These are phyloP conservation scores for Mycalesis mineus DNA, from an alignment of 2,888 invertebrate genomes.

Conservation along the genomic window DNA sequence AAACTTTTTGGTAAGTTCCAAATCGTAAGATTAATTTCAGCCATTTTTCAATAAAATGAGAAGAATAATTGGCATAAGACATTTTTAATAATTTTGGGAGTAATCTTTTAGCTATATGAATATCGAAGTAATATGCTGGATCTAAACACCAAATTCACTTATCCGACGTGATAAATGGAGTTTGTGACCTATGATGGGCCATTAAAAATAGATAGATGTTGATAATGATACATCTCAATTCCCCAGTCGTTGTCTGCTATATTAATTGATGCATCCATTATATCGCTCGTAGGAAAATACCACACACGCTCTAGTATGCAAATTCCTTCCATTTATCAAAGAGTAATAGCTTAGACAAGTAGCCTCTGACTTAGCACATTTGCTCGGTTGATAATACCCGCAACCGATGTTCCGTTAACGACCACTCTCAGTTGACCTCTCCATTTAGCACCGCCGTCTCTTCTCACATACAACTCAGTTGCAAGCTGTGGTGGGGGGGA, in stretches of 20 bases:
- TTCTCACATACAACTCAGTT: neutral
- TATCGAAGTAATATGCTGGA: no score
- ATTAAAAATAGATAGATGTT: no score
- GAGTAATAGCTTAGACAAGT: constrained; percentile 62
- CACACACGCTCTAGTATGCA: constrained; percentile 2
- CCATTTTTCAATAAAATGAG: no score
- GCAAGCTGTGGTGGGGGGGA: constrained; percentile 24
- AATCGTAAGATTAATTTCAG: no score
- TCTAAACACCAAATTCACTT: no score
- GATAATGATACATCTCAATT: no score
- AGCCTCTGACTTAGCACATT: constrained; percentile 67
- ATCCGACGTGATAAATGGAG: no score
- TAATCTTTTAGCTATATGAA: no score
- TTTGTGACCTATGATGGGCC: no score
- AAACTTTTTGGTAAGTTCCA: no score
- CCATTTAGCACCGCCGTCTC: constrained; percentile 15
- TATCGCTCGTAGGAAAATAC: neutral
- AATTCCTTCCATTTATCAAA: constrained; percentile 45
- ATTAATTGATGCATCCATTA: neutral
- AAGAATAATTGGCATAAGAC: no score
- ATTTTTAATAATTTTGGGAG: no score
- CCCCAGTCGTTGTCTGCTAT: neutral
- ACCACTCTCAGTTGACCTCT: constrained; percentile 41
- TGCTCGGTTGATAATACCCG: constrained; percentile 51
- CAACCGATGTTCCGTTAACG: constrained; percentile 47